Evolutionary conservation across 30 jellyfish, hydroid and myxozoan species (phyloP), one percentile per base, ranked within the genome.

Genomic region (Cassiopea andromeda): DNA sequence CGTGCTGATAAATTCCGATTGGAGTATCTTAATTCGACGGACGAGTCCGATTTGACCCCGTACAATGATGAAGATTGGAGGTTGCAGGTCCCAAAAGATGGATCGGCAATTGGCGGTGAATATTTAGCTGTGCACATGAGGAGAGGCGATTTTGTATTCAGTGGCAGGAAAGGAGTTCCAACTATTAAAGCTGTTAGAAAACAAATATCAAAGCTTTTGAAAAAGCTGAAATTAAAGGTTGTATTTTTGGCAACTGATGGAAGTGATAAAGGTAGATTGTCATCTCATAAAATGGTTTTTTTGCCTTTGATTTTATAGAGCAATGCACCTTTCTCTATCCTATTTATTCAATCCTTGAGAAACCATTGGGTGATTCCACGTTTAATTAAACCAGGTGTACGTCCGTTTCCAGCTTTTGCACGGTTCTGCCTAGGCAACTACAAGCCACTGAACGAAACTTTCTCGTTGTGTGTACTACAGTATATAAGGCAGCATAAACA

Each of bases 91-190:
- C 99, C 99, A 27, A 91, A 87, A 82, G 99, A 95, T 72, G 99
- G 99, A 43, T 71, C 88, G 1, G 99, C 99, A 5, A 48, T 43
- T 8, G 99, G 99, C 16, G 99, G 99, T 6, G 93, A 96, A 60
- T 95, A 95, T 86, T 86, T 95, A 54, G 89, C 96, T 69, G 90
- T 95, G 15, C 99, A 95, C 70, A 85, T 95, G 95, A 91, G 99
- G 49, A 73, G 99, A 44, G 97, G 97, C 18, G 99, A 95, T 54
- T 95, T 86, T 61, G 83, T 94, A 43, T 87, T 79, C 78, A 89
- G 98, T 47, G 94, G 93, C 43, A 79, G 93, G 43, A 93, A 95
- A 66, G 92, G 97, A 2, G 94, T 95, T 57, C 99, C 99, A 6
- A 57, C 99, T n/a, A 90, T 95, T 27, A 91, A 90, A 78, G 97